Evolutionary conservation across 2,888 invertebrate genomes (phyloP).

Genomic region (Drosophila affinis): DNA sequence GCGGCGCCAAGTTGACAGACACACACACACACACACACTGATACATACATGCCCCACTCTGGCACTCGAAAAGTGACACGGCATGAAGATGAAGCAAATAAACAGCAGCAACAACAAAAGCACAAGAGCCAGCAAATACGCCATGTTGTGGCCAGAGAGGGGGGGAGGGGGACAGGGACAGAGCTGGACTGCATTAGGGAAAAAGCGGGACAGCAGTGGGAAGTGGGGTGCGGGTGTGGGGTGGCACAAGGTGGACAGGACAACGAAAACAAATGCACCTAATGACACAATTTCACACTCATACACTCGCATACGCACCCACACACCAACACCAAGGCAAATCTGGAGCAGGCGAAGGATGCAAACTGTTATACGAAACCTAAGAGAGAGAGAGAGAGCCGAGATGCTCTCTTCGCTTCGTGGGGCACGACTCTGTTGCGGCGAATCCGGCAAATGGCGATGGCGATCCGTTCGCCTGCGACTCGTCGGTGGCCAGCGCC

Average conservation of each 20-base stretch:
- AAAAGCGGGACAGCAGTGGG: slow-evolving; percentile 2
- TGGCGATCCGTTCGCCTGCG: slow-evolving; percentile 7
- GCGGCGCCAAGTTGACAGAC: slow-evolving; percentile 49
- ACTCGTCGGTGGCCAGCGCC: slow-evolving; percentile 29
- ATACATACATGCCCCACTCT: slow-evolving; percentile 14
- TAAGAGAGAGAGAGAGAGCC: background rate
- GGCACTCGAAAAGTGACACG: slow-evolving; percentile 55
- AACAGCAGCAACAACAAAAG: slow-evolving; percentile 51
- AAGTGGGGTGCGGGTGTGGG: background rate
- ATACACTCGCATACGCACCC: slow-evolving; percentile 18
- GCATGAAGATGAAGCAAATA: slow-evolving; percentile 56
- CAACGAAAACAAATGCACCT: slow-evolving; percentile 78
- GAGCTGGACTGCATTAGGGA: background rate
- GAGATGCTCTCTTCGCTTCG: slow-evolving; percentile 19
- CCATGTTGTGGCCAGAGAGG: slow-evolving; percentile 14
- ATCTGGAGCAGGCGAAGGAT: slow-evolving; percentile 28
- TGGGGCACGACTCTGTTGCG: slow-evolving; percentile 2
- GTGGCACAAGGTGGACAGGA: slow-evolving; percentile 54
- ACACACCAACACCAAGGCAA: slow-evolving; percentile 13
- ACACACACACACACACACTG: slow-evolving; percentile 9
- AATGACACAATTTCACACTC: slow-evolving; percentile 74
- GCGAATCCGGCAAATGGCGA: slow-evolving; percentile 37
- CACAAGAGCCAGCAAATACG: slow-evolving; percentile 51
- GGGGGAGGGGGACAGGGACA: slow-evolving; percentile 23
- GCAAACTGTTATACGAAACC: slow-evolving; percentile 51